Base-by-base conservation (phyloP, 2,888 invertebrate species). In the Oligia latruncula region DNA sequence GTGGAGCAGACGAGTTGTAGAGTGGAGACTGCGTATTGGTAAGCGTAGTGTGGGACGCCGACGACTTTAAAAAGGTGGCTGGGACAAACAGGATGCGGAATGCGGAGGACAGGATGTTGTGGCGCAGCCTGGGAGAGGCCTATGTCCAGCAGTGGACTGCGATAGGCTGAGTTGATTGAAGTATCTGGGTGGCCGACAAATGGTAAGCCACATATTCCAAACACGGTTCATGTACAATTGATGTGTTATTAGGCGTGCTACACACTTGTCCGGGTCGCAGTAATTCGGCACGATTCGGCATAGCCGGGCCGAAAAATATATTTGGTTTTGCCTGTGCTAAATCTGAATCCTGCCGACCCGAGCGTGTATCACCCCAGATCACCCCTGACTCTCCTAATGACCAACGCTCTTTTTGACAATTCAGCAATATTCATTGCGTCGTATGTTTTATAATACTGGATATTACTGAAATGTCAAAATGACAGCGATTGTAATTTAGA, bases 401-500 rank as follows among this genome's bases (percentile, higher is more conserved):
- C 66, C 40, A 66, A 40, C 13, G 40, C 15, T 23, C 4, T 66
- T 66, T 43, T 66, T 66, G 15, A 43, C 40, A 66, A 23, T 40
- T 40, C 23, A 60, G 60, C 13, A 60, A 60, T 60, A 60, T 60
- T n/a, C 60, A 13, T 60, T 15, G 29, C 29, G 15, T n/a, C 58
- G 58, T 58, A 23, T 58, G 55, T 62, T n/a, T 62, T 46, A n/a
- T 62, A 62, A 13, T 29, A 29, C 1, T 29, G 29, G 29, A 29
- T 29, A 29, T 29, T 29, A 29, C 29, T 29, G 49, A 29, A 52
- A 5, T 70, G 29, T 70, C 49, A 52, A 52, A 49, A 29, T 70
- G 68, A 49, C 68, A 70, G 68, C 68, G 23, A 35, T 71, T 15
- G 52, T 35, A 35, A 71, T 35, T 55, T 35, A 15, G 13, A 71